These are phyloP conservation scores for Aldabrachelys gigantea DNA, from an alignment of 2,113 vertebrate species.

Conservation along the genomic window DNA sequence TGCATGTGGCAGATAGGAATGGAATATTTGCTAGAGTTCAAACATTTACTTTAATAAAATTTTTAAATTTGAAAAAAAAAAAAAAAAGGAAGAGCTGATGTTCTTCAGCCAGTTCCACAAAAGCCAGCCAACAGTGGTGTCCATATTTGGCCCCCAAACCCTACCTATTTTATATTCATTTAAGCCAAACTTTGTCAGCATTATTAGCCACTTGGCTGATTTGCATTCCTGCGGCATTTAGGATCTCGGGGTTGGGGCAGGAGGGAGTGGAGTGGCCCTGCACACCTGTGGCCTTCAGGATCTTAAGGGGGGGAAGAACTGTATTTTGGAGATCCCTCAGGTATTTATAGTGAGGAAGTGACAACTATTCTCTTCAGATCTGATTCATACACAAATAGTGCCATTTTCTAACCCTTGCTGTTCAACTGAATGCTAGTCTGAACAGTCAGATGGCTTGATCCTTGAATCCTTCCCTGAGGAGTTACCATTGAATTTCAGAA, in stretches of 20 bases:
- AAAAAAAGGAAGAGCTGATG: conserved; percentile 44
- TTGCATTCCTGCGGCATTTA: not conserved
- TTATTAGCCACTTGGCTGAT: not conserved
- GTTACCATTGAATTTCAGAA: not conserved
- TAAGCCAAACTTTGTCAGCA: not conserved
- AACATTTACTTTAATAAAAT: too few species aligned
- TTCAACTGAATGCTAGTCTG: not conserved
- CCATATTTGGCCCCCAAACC: conserved; percentile 10
- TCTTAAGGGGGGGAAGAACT: not conserved
- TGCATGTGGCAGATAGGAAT: conserved; percentile 23
- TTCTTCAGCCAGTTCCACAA: conserved; percentile 35
- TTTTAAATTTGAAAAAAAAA: not conserved
- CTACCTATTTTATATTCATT: conserved; percentile 9
- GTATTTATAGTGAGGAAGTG: not conserved
- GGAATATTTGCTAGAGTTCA: conserved; percentile 20
- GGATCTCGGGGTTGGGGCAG: too few species aligned
- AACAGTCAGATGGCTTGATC: not conserved
- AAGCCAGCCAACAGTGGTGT: conserved; percentile 60
- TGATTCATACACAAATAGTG: not conserved
- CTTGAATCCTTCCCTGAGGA: not conserved
- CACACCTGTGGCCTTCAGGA: not conserved
- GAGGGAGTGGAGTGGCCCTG: not conserved
- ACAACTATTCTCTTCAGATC: not conserved
- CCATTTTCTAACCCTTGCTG: not conserved
- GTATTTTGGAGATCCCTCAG: fast-evolving